Base-by-base conservation (phyloP, 2,113 vertebrate species). In the Hiodon alosoides region DNA sequence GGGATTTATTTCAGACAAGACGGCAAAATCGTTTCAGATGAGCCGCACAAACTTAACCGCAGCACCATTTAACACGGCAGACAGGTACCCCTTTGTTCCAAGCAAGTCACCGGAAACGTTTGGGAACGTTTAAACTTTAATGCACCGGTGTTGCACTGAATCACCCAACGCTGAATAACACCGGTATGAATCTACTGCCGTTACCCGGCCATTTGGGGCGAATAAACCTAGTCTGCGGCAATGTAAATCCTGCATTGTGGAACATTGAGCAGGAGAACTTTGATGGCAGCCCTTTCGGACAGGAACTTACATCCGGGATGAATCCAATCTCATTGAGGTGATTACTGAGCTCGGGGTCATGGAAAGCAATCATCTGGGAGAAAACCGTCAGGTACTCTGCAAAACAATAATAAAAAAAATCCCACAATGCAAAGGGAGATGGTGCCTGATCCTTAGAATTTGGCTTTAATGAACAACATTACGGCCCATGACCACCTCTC, bases 301-400 rank as follows among this genome's bases (percentile, higher is more conserved):
- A 60, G 59, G 53, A 73, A 97, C 97, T 97, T 90, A 99, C 97
- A 77, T 99, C 97, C 82, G 97, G 97, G 84, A 98, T 99, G 85
- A 99, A 99, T 64, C 97, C 96, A 80, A 98, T 99, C 85, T 98
- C 95, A 80, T 98, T 99, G 70, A 99, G 94, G 85, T 99, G 97
- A 86, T 98, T 99, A 89, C 94, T 98, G 72, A 99, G 90, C 86
- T 98, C 96, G 4, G 97, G 97, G 87, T 99, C 97, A 53, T 99
- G 97, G 89, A 99, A 99, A 48, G 96, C 95, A 79, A 98, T 99
- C 95, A 98, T 96, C 87, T 99, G 97, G 79, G 97, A 99, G 89
- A 99, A 99, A 76, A 99, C 96, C 0, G 95, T 97, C 89, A 99
- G 89, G 83, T 99, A 99, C 82, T 99, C 97, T 99, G 90, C 82